Conservation (phyloP, 2,113 vertebrate species). For the Oryzias melastigma region DNA sequence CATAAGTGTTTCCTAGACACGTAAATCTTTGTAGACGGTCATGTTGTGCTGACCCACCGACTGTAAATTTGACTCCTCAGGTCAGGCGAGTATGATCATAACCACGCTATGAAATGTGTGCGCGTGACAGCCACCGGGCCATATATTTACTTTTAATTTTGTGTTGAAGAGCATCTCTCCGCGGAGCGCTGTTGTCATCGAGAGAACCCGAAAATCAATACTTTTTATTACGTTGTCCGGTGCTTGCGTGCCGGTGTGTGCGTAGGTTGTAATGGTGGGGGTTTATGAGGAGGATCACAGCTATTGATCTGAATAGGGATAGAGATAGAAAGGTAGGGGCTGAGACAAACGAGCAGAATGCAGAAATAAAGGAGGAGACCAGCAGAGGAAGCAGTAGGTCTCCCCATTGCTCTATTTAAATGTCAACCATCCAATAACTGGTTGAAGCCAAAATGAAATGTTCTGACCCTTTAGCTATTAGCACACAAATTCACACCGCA, state of each 20-base stretch:
- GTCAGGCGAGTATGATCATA: not conserved
- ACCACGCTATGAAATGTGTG: not conserved
- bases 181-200: conserved; percentile 66
- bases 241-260: conserved; percentile 23
- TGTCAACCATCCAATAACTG: conserved; percentile 67
- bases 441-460: conserved; percentile 60
- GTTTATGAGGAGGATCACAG: conserved; percentile 63
- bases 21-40: conserved; percentile 19
- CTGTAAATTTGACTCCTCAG: not conserved
- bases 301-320: conserved; percentile 56
- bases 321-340: conserved; percentile 24
- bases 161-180: conserved; percentile 66
- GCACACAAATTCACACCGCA: conserved; percentile 27
- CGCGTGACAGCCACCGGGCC: conserved; percentile 23
- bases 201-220: conserved; percentile 79
- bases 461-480: conserved; percentile 50
- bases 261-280: conserved; percentile 38
- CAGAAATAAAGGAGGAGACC: conserved; percentile 18
- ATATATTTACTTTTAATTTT: conserved; percentile 86
- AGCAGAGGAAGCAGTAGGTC: conserved; percentile 24
- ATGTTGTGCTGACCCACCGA: not conserved
- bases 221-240: conserved; percentile 80
- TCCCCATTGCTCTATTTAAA: conserved; percentile 61
- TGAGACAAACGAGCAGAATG: conserved; percentile 22
- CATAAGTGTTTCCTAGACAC: not conserved